Base-by-base conservation (phyloP, 1,140 invertebrate species). In the Bilobella aurantiaca region DNA sequence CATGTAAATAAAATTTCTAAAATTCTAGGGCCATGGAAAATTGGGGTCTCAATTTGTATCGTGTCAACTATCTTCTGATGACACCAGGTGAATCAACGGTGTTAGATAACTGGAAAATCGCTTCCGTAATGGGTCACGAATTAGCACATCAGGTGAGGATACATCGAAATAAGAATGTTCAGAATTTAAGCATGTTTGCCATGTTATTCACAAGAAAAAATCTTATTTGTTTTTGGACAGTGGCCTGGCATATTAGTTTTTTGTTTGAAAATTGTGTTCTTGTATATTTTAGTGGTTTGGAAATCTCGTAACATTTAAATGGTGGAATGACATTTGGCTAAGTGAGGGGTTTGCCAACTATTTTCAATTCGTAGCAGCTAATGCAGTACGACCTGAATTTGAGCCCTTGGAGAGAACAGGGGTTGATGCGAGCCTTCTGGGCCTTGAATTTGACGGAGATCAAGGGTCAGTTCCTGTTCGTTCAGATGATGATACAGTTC, bases 341-440 rank as follows among this genome's bases (percentile, higher is more conserved):
- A 82, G 81, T 69, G 82, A 83, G 66, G 81, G 80, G 25, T 81
- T 84, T 68, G 80, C 82, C 3, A 75, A 76, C 3, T 83, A 76
- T 71, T 79, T 79, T 57, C 67, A 78, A 34, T 76, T 76, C 37
- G 73, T 78, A 23, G 76, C 66, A 16, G 12, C 47, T 0, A 46
- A 57, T n/a, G 23, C n/a, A n/a, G 18, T 60, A 16, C n/a, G 27
- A 16, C 63, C 64, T 3, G 69, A 70, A 32, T 65, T 70, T 28
- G 23, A 62, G 25, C 32, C 69, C 1, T 34, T 60, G 27, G 62
- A 61, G 29, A 27, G 53, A 29, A 63, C 60, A 34, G 27, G 63
- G n/a, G 59, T 25, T 8, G 61, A 60, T 23, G 42, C 58, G 8
- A n/a, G 58, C 1, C 65, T 67, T 31, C 61, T 28, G 32, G n/a